Evolutionary conservation across 37 sponge, comb jelly and placozoan genomes (phyloP).

Genomic region (Diacarnus erythraeanus): DNA sequence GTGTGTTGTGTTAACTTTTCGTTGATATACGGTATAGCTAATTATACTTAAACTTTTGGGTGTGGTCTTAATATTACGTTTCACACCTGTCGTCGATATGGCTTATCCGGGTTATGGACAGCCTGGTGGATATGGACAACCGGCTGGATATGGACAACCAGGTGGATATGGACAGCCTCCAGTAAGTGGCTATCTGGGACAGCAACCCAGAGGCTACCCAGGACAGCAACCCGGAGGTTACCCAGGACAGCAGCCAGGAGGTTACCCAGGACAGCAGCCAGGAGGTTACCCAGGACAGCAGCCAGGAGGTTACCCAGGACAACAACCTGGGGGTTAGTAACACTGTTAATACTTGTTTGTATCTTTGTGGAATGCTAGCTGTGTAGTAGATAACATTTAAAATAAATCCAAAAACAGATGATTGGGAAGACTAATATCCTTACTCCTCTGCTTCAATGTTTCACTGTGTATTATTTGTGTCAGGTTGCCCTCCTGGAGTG

Average conservation of each 20-base stretch:
- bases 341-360: no score
- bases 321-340: slow-evolving; percentile 18
- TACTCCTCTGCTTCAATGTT: no score
- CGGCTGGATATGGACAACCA: no score
- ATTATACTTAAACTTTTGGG: background rate
- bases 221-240: slow-evolving; percentile 29
- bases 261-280: slow-evolving; percentile 52
- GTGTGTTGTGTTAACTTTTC: no score
- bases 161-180: slow-evolving; percentile 24
- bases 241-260: slow-evolving; percentile 19
- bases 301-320: slow-evolving; percentile 24
- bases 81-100: no score
- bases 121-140: background rate
- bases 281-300: slow-evolving; percentile 14
- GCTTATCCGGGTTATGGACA: slow-evolving; percentile 31
- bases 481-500: slow-evolving; percentile 62
- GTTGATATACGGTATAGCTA: no score
- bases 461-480: no score
- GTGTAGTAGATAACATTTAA: background rate
- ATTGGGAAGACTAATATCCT: background rate
- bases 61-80: background rate
- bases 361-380: no score
- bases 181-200: background rate
- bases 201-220: background rate
- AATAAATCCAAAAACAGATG: no score